phyloP scores from a whole-genome alignment of 2,113 vertebrate species.

The Eptesicus fuscus region DNA sequence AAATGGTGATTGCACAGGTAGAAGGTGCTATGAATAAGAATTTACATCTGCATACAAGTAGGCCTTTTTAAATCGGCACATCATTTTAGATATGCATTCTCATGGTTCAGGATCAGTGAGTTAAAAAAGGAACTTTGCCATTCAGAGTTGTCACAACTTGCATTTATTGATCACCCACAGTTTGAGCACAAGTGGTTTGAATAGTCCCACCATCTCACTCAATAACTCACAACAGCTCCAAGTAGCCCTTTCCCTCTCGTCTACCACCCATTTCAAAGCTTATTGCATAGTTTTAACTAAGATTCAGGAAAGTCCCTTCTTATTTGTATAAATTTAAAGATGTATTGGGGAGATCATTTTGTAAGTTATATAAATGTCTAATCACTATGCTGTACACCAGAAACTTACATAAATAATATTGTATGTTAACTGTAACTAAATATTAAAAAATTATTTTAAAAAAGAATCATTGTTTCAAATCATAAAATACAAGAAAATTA shows the following conservation, averaged over 20 bases:
- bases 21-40: slow-evolving; percentile 59
- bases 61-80: background rate
- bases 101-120: background rate
- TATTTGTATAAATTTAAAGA: background rate
- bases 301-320: background rate
- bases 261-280: background rate
- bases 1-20: slow-evolving; percentile 57
- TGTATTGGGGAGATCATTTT: too few relatives aligned
- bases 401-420: too few relatives aligned
- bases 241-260: background rate
- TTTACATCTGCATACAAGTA: slow-evolving; percentile 5
- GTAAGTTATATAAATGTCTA: too few relatives aligned
- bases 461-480: background rate
- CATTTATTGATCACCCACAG: background rate
- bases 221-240: background rate
- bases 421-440: too few relatives aligned
- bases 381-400: too few relatives aligned
- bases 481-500: background rate
- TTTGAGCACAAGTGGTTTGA: background rate
- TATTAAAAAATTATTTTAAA: too few relatives aligned
- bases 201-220: background rate
- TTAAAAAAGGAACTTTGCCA: background rate
- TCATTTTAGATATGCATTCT: slow-evolving; percentile 26
- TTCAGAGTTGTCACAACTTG: background rate
- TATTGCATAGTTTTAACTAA: background rate